Conservation (phyloP, 2,888 invertebrate genomes). For the Holacanthella duospinosa region DNA sequence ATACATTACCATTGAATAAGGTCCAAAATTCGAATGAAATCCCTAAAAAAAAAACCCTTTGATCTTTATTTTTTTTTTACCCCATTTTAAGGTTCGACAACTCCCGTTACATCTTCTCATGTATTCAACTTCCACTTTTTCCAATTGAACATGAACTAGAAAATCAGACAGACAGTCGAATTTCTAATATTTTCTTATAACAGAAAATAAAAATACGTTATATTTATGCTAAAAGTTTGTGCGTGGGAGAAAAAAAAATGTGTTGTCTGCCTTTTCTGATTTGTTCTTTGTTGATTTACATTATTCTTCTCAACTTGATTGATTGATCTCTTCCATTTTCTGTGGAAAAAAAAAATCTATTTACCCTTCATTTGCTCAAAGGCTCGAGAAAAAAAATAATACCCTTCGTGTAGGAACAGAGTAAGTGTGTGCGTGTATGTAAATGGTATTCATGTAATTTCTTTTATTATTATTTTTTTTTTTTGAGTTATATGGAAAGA, state of each 20-base stretch:
- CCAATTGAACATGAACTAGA: neutral
- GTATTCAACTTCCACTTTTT: neutral
- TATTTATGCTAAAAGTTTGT: neutral
- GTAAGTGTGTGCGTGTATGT: conserved; percentile 1
- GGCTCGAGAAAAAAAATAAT: neutral
- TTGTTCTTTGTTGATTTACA: neutral
- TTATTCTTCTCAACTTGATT: neutral
- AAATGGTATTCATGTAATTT: conserved; percentile 2
- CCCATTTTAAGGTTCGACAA: neutral
- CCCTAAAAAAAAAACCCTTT: neutral
- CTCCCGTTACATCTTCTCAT: neutral
- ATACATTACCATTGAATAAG: neutral
- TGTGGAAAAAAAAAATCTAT: neutral
- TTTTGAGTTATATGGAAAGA: neutral
- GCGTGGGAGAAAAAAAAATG: neutral
- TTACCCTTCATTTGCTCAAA: neutral
- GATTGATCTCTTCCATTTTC: neutral
- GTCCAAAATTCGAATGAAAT: too few species aligned
- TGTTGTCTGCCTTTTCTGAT: neutral
- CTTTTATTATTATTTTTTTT: too few species aligned
- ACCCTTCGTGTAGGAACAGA: neutral
- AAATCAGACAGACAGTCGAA: neutral
- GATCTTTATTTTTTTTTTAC: neutral
- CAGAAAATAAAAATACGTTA: neutral
- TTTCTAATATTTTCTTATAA: neutral